These are phyloP conservation scores for Oopsacas minuta DNA, from an alignment of 37 sponge, comb jelly and placozoan genomes.

Conservation along the genomic window DNA sequence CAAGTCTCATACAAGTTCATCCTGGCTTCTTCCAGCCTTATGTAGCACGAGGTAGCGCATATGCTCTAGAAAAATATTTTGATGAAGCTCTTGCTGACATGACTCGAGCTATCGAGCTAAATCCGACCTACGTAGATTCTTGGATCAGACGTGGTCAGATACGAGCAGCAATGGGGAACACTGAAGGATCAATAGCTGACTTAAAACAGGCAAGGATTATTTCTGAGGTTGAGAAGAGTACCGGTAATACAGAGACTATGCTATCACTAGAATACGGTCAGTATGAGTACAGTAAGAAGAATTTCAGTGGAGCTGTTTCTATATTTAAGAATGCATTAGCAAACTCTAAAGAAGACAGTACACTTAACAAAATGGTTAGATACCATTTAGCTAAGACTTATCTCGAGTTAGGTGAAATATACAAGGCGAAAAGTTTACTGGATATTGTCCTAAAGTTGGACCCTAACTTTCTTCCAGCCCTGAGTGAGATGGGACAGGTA, in stretches of 20 bases:
- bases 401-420: not conserved
- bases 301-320: not conserved
- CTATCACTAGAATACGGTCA: constrained; percentile 2
- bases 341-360: not conserved
- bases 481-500: constrained; percentile 16
- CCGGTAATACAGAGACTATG: not conserved
- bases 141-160: not conserved
- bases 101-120: not conserved
- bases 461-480: not conserved
- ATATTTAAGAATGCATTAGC: not conserved
- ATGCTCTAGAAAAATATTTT: not conserved
- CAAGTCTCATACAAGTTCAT: not conserved
- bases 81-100: not conserved
- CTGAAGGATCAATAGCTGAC: not conserved
- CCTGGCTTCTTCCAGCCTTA: not conserved
- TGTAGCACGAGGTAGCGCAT: not conserved
- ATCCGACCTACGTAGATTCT: not conserved
- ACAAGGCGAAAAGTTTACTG: not conserved
- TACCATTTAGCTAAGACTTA: not conserved
- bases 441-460: not conserved
- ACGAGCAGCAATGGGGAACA: not conserved
- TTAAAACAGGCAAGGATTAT: not conserved
- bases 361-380: not conserved
- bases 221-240: not conserved
- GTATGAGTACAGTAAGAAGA: not conserved